Base-by-base conservation (phyloP, 1,140 invertebrate species). In the Drosophila micromelanica region DNA sequence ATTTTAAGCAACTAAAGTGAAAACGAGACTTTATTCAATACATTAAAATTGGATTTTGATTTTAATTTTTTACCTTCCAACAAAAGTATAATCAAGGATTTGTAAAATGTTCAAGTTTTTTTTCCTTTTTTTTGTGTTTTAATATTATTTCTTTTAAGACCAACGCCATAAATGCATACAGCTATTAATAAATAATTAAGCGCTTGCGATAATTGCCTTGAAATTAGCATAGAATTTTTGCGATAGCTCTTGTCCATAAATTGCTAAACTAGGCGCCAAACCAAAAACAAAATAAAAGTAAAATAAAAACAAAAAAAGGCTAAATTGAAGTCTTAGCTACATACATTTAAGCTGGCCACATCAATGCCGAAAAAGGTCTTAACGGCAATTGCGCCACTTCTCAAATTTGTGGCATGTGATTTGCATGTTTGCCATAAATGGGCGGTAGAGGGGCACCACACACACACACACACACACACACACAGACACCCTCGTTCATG, bases 221-320 rank as follows among this genome's bases (percentile, higher is more conserved):
- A 72, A 78, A 86, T 86, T 89, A 82, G 73, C 82, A 86, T 86
- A 55, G 37, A 43, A 51, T 87, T 81, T 81, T 59, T 59, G 81
- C 74, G 62, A 40, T 57, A 60, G 35, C 15, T 69, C 71, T 73
- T 62, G 55, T 51, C n/a, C 37, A 42, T 46, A 51, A 45, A 60
- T 75, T 37, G 48, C 2, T 27, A 55, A 60, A 60, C 46, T 85
- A 65, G 73, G 80, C 76, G 80, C 73, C 77, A 42, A 51, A 37
- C 68, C 76, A 80, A 80, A 79, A 73, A 54, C 9, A 13, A 32
- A 13, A 32, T 32, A 17, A 17, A 17, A 17, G 17, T 2, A 17
- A 17, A 1, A 17, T 17, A 7, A 35, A 9, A 9, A 35, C 2
- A 9, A 9, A 9, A 35, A 35, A 35, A 35, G 32, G 32, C 32